Base-by-base conservation (phyloP, 2,888 invertebrate genomes). In the Drosophila multiciliata region DNA sequence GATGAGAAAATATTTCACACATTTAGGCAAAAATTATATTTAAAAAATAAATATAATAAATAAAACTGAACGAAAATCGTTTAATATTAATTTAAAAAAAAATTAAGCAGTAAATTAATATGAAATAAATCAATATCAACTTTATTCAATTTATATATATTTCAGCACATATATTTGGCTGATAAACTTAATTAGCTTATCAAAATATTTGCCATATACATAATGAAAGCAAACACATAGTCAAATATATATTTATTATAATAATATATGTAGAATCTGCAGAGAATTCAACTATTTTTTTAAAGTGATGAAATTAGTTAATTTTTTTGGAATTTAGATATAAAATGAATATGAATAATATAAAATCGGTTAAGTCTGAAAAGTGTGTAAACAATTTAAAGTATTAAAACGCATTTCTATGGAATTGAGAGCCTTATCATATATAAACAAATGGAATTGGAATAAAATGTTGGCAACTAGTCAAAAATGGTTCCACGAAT, bases 1-100 rank as follows among this genome's bases (percentile, higher is more conserved):
- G 15, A 33, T 11, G 8, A 33, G n/a, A 48, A 65, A 23, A 9
- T n/a, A 54, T 36, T 36, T 68, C 17, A n/a, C n/a, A 45, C n/a
- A 15, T 23, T 29, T 26, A 8, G 26, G 48, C 17, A 49, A 52
- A 15, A n/a, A 42, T 33, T 3, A 17, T 42, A 26, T 23, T 1
- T 23, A 35, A 35, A 8, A 35, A 3, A n/a, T n/a, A 1, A 12
- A 29, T 29, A 29, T 29, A 29, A 3, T 15, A 7, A 15, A 26
- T 36, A 55, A 55, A 36, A 23, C 11, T 4, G 0, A 53, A 26
- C 8, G 17, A 26, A 49, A 45, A 3, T 20, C 12, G 0, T 7
- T 15, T 23, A 1, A 2, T 2, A 23, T 23, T 45, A 45, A 20
- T 26, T 49, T 2, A 49, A 17, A 23, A n/a, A 9, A 2, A 2